Percentiles rank a stretch among this genome's conserved stretches.
Conservation (phyloP, 2,113 vertebrate species). For the Cyanocitta stelleri region DNA sequence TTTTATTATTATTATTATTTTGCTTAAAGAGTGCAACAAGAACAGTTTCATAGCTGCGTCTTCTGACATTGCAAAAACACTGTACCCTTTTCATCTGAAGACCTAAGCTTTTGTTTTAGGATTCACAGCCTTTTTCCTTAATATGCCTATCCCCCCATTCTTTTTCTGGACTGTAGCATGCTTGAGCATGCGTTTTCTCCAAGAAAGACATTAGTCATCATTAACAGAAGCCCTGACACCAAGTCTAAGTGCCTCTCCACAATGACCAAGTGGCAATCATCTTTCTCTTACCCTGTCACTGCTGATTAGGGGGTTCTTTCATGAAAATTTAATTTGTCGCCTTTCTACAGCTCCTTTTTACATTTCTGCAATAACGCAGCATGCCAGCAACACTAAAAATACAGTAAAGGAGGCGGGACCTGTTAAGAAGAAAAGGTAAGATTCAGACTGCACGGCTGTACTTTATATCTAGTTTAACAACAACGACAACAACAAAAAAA, state of each 20-base stretch:
- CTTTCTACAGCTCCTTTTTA: conserved; percentile 58
- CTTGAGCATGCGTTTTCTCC: conserved; percentile 73
- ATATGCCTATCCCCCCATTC: background rate
- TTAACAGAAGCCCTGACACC: conserved; percentile 88
- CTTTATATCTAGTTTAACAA: background rate
- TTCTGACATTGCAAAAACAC: background rate
- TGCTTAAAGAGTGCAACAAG: background rate
- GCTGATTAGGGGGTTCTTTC: conserved; percentile 81
- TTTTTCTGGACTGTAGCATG: conserved; percentile 47
- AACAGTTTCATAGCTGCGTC: background rate
- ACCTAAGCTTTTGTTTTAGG: conserved; percentile 61
- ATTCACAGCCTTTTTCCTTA: conserved; percentile 14
- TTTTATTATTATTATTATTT: background rate
- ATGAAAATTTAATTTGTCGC: conserved; percentile 80
- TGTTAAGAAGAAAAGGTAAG: background rate
- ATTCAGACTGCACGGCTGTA: background rate
- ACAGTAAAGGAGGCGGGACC: conserved; percentile 4
- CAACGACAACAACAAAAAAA: background rate
- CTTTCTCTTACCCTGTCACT: conserved; percentile 85
- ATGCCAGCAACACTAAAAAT: conserved; percentile 18
- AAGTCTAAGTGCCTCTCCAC: conserved; percentile 87
- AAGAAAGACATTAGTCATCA: conserved; percentile 94
- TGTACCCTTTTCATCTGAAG: background rate
- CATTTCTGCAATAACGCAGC: conserved; percentile 38
- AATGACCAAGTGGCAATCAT: conserved; percentile 88